These are phyloP conservation scores for Prunella fulvescens DNA, from an alignment of 2,113 vertebrate species.

Conservation along the genomic window DNA sequence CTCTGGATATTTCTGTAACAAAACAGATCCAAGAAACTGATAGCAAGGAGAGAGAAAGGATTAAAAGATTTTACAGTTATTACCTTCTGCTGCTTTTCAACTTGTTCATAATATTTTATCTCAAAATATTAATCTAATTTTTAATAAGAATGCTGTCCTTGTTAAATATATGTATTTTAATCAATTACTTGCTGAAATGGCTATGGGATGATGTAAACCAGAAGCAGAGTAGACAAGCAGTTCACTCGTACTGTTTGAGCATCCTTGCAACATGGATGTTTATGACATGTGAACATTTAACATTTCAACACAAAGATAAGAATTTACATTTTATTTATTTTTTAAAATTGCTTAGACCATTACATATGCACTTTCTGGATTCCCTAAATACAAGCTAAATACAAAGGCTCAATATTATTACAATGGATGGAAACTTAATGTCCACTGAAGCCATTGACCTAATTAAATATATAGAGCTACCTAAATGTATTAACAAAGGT, in stretches of 20 bases:
- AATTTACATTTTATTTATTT: neutral
- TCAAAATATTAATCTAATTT: neutral
- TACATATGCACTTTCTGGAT: neutral
- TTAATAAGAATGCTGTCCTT: neutral
- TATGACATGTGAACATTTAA: neutral
- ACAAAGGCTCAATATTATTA: neutral
- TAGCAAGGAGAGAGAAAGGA: neutral
- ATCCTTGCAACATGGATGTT: neutral
- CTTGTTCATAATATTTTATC: neutral
- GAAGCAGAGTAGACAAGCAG: neutral
- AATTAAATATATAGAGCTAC: neutral
- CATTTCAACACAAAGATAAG: neutral
- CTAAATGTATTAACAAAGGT: neutral
- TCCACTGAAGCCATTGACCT: neutral
- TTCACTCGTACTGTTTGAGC: neutral
- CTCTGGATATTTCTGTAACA: neutral
- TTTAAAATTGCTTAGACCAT: neutral
- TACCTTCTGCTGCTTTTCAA: neutral
- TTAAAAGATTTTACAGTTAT: neutral
- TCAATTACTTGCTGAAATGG: neutral
- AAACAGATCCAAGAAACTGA: neutral
- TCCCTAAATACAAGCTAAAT: neutral
- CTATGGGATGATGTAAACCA: neutral
- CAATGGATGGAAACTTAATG: neutral
- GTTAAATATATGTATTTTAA: neutral